phyloP scores from a whole-genome alignment of 2,888 invertebrate genomes.

The Conchocele bisecta region DNA sequence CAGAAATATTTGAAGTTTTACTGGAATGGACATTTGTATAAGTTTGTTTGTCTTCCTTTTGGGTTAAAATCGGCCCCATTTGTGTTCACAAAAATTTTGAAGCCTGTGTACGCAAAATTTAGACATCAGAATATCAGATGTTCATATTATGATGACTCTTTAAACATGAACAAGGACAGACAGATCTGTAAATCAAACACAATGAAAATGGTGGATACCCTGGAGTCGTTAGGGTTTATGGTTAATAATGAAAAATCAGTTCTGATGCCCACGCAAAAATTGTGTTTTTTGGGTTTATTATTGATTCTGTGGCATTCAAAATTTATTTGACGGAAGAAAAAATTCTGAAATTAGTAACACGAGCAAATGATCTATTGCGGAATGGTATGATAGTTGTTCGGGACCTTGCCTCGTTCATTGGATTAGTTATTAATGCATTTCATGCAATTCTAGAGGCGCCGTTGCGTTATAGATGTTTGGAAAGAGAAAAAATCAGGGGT shows the following conservation, averaged over 20 bases:
- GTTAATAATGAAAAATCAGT: slow-evolving; percentile 13
- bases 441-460: slow-evolving; percentile 32
- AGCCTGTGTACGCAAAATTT: slow-evolving; percentile 26
- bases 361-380: background rate
- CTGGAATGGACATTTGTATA: slow-evolving; percentile 12
- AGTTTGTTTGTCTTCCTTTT: slow-evolving; percentile 21
- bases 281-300: slow-evolving; percentile 21
- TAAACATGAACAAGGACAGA: slow-evolving; percentile 13
- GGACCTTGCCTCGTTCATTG: slow-evolving; percentile 40
- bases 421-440: slow-evolving; percentile 29
- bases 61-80: slow-evolving; percentile 3
- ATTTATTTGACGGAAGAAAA: slow-evolving; percentile 17
- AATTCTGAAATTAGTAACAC: background rate
- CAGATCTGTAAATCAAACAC: background rate
- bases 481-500: slow-evolving; percentile 26
- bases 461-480: slow-evolving; percentile 32
- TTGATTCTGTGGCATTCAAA: slow-evolving; percentile 26
- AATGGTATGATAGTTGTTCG: background rate
- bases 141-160: slow-evolving; percentile 35
- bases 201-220: background rate
- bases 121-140: slow-evolving; percentile 14
- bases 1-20: slow-evolving; percentile 33
- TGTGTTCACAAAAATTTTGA: slow-evolving; percentile 21
- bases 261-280: slow-evolving; percentile 10
- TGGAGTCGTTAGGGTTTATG: slow-evolving; percentile 13